A percentile compares a stretch with the other conserved stretches of the same genome.
Conservation (phyloP, 2,797 vertebrate genomes). For the Myotis findleyi region DNA sequence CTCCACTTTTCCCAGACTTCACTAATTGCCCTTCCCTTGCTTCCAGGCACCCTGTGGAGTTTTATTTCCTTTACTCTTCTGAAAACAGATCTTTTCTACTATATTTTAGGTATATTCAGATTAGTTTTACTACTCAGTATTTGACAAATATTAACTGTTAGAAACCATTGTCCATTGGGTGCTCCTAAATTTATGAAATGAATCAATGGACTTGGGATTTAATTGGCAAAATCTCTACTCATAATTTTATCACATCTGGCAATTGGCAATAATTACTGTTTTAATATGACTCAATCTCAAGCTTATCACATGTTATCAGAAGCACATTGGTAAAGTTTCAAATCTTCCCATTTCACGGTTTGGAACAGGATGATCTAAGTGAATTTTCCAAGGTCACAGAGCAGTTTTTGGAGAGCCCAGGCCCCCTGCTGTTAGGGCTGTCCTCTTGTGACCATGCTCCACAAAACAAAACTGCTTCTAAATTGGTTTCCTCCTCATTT, state of each 20-base stretch:
- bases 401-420: neutral
- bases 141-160: neutral
- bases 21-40: neutral
- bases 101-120: neutral
- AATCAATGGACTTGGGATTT: neutral
- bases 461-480: conserved; percentile 46
- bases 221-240: neutral
- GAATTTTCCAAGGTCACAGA: neutral
- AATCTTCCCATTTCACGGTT: neutral
- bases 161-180: neutral
- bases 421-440: neutral
- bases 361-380: neutral
- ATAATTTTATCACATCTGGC: neutral
- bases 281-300: conserved; percentile 22
- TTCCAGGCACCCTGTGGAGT: neutral
- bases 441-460: neutral
- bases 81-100: neutral
- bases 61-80: neutral
- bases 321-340: neutral
- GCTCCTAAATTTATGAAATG: conserved; percentile 3
- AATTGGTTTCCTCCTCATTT: conserved; percentile 63
- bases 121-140: neutral
- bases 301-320: neutral
- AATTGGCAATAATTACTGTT: neutral
- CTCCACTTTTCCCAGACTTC: neutral